Percentiles rank a stretch among this genome's conserved stretches.
phyloP scores from a whole-genome alignment of 2,113 vertebrate genomes.

The Neolamprologus variostigma region DNA sequence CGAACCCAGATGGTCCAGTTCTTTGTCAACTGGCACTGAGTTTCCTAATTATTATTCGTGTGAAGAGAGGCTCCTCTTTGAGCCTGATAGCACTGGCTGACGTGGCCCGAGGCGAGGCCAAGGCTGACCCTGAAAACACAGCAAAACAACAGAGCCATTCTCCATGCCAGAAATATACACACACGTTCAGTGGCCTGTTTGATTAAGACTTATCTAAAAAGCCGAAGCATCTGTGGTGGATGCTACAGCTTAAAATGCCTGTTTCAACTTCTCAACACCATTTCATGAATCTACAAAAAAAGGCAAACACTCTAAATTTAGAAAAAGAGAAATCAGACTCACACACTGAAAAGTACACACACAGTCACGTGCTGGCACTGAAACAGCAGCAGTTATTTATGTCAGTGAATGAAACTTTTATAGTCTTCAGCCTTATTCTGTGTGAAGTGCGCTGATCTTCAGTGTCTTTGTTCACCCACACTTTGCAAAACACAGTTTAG shows the following conservation, averaged over 20 bases:
- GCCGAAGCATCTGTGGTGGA: background rate
- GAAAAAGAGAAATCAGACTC: background rate
- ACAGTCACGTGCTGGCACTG: background rate
- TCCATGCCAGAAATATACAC: background rate
- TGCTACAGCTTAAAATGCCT: background rate
- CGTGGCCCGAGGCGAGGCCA: constrained; percentile 37
- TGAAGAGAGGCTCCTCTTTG: constrained; percentile 40
- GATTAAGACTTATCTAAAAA: background rate
- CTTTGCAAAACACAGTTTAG: constrained; percentile 21
- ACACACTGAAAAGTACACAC: background rate
- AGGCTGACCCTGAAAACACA: constrained; percentile 6
- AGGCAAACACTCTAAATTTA: background rate
- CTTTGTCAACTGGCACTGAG: constrained; percentile 38
- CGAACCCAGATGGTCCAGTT: constrained; percentile 46
- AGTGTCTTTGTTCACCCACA: constrained; percentile 8
- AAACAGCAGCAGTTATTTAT: constrained; percentile 49
- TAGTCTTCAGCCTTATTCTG: constrained; percentile 14
- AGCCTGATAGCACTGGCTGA: constrained; percentile 25
- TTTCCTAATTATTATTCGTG: constrained; percentile 58
- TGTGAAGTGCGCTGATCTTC: constrained; percentile 10
- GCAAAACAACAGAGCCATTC: constrained; percentile 19
- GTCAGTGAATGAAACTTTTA: constrained; percentile 37
- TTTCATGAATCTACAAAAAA: background rate
- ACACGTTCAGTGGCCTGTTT: background rate
- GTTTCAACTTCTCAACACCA: background rate